These are phyloP conservation scores for Temnothorax rugatulus DNA, from an alignment of 2,888 invertebrate species.

Conservation along the genomic window DNA sequence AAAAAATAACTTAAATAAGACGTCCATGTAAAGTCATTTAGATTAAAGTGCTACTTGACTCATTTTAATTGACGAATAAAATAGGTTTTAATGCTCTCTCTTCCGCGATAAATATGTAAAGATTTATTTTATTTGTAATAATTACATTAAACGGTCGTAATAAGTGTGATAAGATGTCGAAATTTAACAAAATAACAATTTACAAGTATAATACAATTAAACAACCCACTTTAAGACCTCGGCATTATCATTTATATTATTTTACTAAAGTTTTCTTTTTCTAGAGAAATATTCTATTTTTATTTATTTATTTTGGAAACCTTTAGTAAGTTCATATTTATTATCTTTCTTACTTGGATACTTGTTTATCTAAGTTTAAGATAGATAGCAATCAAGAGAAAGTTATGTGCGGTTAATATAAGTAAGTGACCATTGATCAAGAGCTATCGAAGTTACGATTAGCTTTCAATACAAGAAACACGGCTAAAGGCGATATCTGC, in stretches of 20 bases:
- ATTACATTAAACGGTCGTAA: not conserved
- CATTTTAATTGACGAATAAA: not conserved
- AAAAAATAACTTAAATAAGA: not conserved
- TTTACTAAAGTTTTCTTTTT: not conserved
- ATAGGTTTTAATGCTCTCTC: not conserved
- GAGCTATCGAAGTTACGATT: not conserved
- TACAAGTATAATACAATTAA: too few species aligned
- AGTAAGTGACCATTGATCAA: not conserved
- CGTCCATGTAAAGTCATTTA: not conserved
- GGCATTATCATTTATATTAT: not conserved
- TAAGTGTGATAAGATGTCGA: not conserved
- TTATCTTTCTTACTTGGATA: not conserved
- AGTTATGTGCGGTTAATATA: conserved; percentile 9
- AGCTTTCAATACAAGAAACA: conserved; percentile 34
- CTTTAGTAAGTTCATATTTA: not conserved
- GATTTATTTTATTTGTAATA: not conserved
- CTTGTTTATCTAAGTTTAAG: not conserved
- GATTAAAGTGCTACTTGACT: not conserved
- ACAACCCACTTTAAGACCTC: not conserved
- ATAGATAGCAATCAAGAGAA: not conserved
- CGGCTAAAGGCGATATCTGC: not conserved
- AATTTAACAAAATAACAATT: conserved; percentile 9
- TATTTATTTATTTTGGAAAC: not conserved
- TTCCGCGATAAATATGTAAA: not conserved
- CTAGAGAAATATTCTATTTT: not conserved